Percentiles rank a stretch among this genome's conserved stretches.
Evolutionary conservation across 2,113 vertebrate species (phyloP).

Genomic region (Syngnathus floridae): DNA sequence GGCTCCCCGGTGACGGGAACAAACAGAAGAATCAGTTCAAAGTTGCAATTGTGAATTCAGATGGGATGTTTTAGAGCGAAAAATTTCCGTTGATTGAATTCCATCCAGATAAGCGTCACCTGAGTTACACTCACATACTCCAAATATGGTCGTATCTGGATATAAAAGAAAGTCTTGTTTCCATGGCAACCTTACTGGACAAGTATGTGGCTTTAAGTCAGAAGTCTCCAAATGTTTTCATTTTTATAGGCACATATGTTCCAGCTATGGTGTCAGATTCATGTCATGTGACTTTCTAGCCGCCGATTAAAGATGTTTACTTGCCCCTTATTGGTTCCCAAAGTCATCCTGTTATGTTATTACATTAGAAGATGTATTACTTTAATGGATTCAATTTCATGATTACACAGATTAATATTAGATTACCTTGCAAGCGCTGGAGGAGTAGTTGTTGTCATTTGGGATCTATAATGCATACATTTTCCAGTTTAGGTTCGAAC

Average conservation of each 20-base stretch:
- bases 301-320: constrained; percentile 28
- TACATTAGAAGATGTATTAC: constrained; percentile 34
- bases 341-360: constrained; percentile 28
- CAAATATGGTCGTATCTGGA: not conserved
- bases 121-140: not conserved
- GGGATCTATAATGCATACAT: constrained; percentile 19
- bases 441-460: constrained; percentile 20
- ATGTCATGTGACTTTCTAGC: constrained; percentile 15
- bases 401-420: constrained; percentile 47
- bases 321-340: constrained; percentile 12
- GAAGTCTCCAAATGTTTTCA: not conserved
- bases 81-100: constrained; percentile 12
- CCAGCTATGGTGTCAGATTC: not conserved
- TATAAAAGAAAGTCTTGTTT: not conserved
- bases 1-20: constrained; percentile 28
- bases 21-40: constrained; percentile 28
- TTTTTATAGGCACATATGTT: not conserved
- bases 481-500: constrained; percentile 31
- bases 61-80: constrained; percentile 23
- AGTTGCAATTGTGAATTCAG: constrained; percentile 15
- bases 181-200: not conserved
- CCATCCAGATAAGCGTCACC: not conserved
- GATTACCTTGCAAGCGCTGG: constrained; percentile 17
- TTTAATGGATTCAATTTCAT: constrained; percentile 40
- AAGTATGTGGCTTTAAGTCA: too few species aligned